Evolutionary conservation across 2,113 vertebrate genomes (phyloP).

Genomic region (Egretta garzetta): DNA sequence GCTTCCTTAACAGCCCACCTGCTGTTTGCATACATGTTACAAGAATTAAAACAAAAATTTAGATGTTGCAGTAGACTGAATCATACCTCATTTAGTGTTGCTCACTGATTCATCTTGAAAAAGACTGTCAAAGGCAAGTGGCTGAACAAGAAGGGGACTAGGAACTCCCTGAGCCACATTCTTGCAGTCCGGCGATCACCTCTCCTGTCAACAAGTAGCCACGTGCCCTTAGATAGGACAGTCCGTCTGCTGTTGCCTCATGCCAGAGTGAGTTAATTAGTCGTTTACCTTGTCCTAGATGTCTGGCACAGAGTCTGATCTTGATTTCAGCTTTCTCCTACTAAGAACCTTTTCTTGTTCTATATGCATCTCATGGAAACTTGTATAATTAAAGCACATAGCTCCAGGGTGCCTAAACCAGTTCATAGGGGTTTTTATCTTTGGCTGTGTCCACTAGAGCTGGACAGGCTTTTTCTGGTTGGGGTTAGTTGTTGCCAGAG

Average conservation of each 20-base stretch:
- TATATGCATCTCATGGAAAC: not conserved
- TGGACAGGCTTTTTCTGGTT: constrained; percentile 37
- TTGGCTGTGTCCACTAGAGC: not conserved
- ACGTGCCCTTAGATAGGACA: not conserved
- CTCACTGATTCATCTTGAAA: not conserved
- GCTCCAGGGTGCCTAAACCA: constrained; percentile 33
- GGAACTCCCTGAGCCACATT: constrained; percentile 37
- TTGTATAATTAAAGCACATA: constrained; percentile 24
- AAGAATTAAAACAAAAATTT: not conserved
- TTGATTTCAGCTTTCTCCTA: not conserved
- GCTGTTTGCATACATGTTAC: not conserved
- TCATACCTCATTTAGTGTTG: not conserved
- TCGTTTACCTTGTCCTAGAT: not conserved
- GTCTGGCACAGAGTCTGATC: not conserved
- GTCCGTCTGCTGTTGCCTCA: not conserved
- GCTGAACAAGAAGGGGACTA: not conserved
- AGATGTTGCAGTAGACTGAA: not conserved
- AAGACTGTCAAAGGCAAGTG: constrained; percentile 12
- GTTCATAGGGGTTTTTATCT: constrained; percentile 34
- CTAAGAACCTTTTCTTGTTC: constrained; percentile 42
- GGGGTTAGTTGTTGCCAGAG: constrained; percentile 17
- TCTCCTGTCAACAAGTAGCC: not conserved
- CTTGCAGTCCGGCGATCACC: not conserved
- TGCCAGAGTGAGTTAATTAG: not conserved
- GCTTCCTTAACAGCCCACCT: not conserved